Conservation (phyloP, 1,140 invertebrate genomes). For the Calephelis nemesis region DNA sequence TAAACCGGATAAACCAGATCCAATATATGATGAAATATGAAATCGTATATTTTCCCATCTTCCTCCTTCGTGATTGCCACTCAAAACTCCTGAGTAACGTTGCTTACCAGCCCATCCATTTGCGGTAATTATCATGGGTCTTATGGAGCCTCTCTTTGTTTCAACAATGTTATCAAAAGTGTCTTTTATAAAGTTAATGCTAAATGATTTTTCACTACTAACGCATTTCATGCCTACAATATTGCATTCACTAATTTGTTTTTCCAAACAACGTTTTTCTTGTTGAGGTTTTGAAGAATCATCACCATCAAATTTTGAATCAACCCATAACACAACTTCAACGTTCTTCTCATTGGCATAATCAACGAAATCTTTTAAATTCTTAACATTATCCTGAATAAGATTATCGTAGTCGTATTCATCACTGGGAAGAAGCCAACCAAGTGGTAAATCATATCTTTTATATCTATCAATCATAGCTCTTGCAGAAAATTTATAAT, state of each 20-base stretch:
- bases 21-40: slow-evolving; percentile 88
- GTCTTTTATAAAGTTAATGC: slow-evolving; percentile 58
- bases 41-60: slow-evolving; percentile 90
- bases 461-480: slow-evolving; percentile 68
- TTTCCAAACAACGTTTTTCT: slow-evolving; percentile 60
- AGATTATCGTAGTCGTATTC: slow-evolving; percentile 66
- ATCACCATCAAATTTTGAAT: slow-evolving; percentile 54
- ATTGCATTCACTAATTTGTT: slow-evolving; percentile 56
- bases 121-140: slow-evolving; percentile 64
- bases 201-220: slow-evolving; percentile 62
- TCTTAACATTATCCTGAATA: slow-evolving; percentile 61
- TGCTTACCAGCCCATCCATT: slow-evolving; percentile 85
- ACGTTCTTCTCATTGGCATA: slow-evolving; percentile 58
- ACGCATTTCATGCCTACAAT: slow-evolving; percentile 64
- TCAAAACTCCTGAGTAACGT: slow-evolving; percentile 90
- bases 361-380: slow-evolving; percentile 57
- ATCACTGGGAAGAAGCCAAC: slow-evolving; percentile 70
- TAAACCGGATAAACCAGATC: slow-evolving; percentile 60
- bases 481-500: slow-evolving; percentile 69
- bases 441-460: slow-evolving; percentile 60
- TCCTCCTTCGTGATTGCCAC: slow-evolving; percentile 89
- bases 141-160: slow-evolving; percentile 33
- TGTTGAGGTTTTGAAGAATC: slow-evolving; percentile 61
- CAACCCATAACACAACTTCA: slow-evolving; percentile 63
- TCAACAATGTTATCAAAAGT: slow-evolving; percentile 49